These are phyloP conservation scores for Aphelenchoides fujianensis DNA, from an alignment of 1,140 invertebrate genomes.

Conservation along the genomic window DNA sequence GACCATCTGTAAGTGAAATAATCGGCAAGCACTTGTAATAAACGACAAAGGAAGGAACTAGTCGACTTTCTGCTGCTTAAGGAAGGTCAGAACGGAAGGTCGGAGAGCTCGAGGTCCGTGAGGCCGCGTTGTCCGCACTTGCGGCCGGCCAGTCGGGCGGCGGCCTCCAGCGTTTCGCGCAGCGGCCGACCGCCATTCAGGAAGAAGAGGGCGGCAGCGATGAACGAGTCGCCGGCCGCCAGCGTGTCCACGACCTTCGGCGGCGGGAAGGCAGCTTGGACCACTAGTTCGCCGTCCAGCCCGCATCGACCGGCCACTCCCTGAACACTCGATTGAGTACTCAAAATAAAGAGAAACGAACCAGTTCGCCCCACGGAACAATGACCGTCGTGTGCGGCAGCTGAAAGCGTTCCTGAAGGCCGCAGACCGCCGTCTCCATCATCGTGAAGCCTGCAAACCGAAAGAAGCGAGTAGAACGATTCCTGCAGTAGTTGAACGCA, in stretches of 20 bases:
- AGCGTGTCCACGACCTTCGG: slow-evolving; percentile 36
- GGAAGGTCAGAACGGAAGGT: too few species aligned
- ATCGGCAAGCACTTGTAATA: too few species aligned
- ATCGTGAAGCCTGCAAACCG: slow-evolving; percentile 35
- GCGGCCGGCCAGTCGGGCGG: slow-evolving; percentile 21
- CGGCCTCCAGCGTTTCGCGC: slow-evolving; percentile 31
- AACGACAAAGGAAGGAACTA: too few species aligned
- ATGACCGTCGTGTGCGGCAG: slow-evolving; percentile 29
- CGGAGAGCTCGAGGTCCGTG: slow-evolving; percentile 23
- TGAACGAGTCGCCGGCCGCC: slow-evolving; percentile 40
- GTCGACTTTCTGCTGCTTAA: too few species aligned
- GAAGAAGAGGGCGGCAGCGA: slow-evolving; percentile 28
- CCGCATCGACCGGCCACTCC: slow-evolving; percentile 22
- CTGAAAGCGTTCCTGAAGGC: slow-evolving; percentile 15
- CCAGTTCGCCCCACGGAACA: slow-evolving; percentile 41
- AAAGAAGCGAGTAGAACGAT: background rate
- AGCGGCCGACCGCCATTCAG: slow-evolving; percentile 23
- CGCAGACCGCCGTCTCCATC: slow-evolving; percentile 36
- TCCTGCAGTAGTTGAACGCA: slow-evolving; percentile 17
- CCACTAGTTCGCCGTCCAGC: background rate
- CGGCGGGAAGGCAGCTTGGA: slow-evolving; percentile 29
- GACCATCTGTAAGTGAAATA: too few species aligned
- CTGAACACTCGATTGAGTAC: slow-evolving; percentile 16
- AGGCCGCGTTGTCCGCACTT: slow-evolving; percentile 38
- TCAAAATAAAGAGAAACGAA: slow-evolving; percentile 18